Evolutionary conservation across 1,140 invertebrate genomes (phyloP), one percentile per base, ranked within the genome.

Genomic region (Antheraea mylitta): DNA sequence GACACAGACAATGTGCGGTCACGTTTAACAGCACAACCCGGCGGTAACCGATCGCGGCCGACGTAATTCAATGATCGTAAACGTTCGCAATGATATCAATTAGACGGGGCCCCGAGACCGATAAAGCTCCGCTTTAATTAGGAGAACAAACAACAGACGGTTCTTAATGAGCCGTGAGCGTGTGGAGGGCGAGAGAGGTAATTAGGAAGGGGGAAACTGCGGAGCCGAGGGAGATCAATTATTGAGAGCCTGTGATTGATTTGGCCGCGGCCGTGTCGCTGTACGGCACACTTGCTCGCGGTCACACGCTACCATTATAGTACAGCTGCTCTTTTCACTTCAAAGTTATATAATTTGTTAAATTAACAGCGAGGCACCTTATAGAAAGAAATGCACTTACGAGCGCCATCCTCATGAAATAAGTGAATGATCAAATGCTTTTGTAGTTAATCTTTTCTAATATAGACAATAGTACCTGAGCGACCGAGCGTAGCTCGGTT

Each of bases 61-160:
- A 68, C 77, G 84, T 91, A 87, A 89, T 85, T 88, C 84, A 84
- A 79, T 85, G 83, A 89, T 91, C 89, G 87, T 91, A 90, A 91
- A 91, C 82, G 82, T 76, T 81, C 76, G 83, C 86, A 89, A 87
- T 89, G 85, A 89, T 91, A 89, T 89, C 89, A 91, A 90, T 91
- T 91, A 91, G 87, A 88, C 81, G 78, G 72, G 75, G 73, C 74
- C 80, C 71, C 79, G 77, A 81, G 79, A 82, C 80, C 86, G 86
- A 89, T 90, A 89, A 87, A 88, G 83, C 82, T 88, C 86, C 79
- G 77, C 81, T 87, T 91, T 91, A 91, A 91, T 91, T 91, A 91
- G 85, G 82, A 89, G 83, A 86, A 90, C 88, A 90, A 90, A 90
- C 87, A 89, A 87, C 89, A 91, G 87, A 87, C 81, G 81, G 80